phyloP scores from a whole-genome alignment of 2,888 invertebrate genomes.

The Carcina quercana region DNA sequence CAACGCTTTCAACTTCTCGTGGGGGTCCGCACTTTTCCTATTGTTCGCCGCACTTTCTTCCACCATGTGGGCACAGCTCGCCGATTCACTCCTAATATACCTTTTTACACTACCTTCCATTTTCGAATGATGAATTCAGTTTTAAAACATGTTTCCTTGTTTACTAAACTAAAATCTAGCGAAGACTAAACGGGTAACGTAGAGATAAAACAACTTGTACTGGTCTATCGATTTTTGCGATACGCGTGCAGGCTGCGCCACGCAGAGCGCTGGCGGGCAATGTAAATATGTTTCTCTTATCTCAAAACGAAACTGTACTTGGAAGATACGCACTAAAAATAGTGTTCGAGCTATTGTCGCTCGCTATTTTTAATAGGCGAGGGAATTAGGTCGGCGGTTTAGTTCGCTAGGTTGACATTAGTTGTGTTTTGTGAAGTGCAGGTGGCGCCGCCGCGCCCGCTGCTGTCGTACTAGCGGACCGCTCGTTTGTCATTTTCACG shows the following conservation, averaged over 20 bases:
- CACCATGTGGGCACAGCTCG: slow-evolving; percentile 66
- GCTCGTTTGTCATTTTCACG: too few relatives aligned
- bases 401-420: slow-evolving; percentile 23
- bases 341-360: slow-evolving; percentile 69
- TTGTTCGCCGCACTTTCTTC: slow-evolving; percentile 54
- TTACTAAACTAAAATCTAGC: slow-evolving; percentile 62
- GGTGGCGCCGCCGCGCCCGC: slow-evolving; percentile 29
- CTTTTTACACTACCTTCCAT: slow-evolving; percentile 59
- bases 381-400: slow-evolving; percentile 56
- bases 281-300: slow-evolving; percentile 11
- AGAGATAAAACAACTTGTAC: slow-evolving; percentile 44
- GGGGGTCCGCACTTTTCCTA: slow-evolving; percentile 58
- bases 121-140: slow-evolving; percentile 21
- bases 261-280: slow-evolving; percentile 17
- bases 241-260: slow-evolving; percentile 6
- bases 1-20: slow-evolving; percentile 61
- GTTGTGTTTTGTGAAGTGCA: slow-evolving; percentile 17
- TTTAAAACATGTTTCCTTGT: slow-evolving; percentile 65
- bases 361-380: slow-evolving; percentile 66
- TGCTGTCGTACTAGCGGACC: too few relatives aligned
- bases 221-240: slow-evolving; percentile 37
- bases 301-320: slow-evolving; percentile 39
- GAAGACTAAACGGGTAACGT: slow-evolving; percentile 47
- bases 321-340: slow-evolving; percentile 66
- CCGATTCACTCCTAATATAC: slow-evolving; percentile 64